phyloP scores from a whole-genome alignment of 2,113 vertebrate species.

The Callopanchax toddi region DNA sequence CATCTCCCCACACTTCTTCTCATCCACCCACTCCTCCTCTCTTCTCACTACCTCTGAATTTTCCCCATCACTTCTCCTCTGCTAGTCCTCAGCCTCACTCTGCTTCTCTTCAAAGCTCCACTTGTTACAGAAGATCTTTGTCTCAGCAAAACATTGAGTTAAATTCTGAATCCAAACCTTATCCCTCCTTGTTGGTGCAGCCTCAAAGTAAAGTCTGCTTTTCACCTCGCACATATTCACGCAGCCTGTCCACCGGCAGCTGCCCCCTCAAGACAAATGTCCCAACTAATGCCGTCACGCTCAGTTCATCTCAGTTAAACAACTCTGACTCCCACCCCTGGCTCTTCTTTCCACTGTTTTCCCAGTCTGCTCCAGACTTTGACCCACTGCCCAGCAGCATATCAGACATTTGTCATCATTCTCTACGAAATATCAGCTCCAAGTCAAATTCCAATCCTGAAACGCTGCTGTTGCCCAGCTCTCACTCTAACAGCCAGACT shows the following conservation, averaged over 20 bases:
- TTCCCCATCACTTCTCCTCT: conserved; percentile 30
- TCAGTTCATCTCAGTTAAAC: conserved; percentile 30
- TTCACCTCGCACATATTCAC: conserved; percentile 23
- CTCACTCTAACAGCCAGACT: conserved; percentile 43
- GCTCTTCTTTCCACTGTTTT: conserved; percentile 26
- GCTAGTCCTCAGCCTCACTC: conserved; percentile 11
- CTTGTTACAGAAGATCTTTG: conserved; percentile 11
- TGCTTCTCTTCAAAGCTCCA: conserved; percentile 7
- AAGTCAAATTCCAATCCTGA: conserved; percentile 36
- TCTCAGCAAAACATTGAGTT: conserved; percentile 18
- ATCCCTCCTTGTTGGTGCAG: background rate
- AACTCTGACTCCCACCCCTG: conserved; percentile 15
- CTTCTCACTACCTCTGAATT: conserved; percentile 36
- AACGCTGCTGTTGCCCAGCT: conserved; percentile 23
- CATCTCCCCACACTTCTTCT: conserved; percentile 42
- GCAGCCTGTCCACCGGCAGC: conserved; percentile 39
- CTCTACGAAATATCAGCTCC: conserved; percentile 26
- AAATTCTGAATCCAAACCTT: conserved; percentile 12
- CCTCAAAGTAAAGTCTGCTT: conserved; percentile 15
- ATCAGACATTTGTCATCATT: conserved; percentile 24
- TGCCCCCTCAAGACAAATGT: conserved; percentile 38
- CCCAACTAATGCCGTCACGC: conserved; percentile 16
- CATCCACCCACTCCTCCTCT: conserved; percentile 33
- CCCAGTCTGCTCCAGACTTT: conserved; percentile 35
- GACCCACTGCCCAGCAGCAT: conserved; percentile 26